Percentiles rank a stretch among this genome's conserved stretches.
Evolutionary conservation across 2,797 vertebrate genomes (phyloP).

Genomic region (Acanthurus tractus): DNA sequence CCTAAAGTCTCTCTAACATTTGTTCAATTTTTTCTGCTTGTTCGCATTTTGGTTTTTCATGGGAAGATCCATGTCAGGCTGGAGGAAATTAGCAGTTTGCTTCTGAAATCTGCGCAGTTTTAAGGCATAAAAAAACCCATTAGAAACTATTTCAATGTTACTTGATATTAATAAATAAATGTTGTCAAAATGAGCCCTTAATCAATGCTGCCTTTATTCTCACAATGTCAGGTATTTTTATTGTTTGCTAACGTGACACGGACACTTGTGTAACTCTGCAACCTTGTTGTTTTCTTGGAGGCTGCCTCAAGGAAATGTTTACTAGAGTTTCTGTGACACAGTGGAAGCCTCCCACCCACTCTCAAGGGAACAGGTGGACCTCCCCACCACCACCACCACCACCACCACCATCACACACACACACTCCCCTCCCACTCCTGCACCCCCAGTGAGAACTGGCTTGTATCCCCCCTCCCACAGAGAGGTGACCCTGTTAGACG

Average conservation of each 20-base stretch:
- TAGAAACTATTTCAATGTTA: not conserved
- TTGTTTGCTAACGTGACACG: conserved; percentile 39
- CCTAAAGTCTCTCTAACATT: no score
- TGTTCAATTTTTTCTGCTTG: not conserved
- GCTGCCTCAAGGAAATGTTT: conserved; percentile 84
- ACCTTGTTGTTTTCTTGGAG: conserved; percentile 81
- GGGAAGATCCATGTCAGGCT: not conserved
- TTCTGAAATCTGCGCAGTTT: not conserved
- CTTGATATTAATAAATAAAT: not conserved
- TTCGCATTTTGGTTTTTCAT: not conserved
- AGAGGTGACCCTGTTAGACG: conserved; percentile 51
- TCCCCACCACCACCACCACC: conserved; percentile 34
- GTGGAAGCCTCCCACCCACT: conserved; percentile 85
- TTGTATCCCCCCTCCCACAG: conserved; percentile 59
- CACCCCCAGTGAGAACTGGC: conserved; percentile 67
- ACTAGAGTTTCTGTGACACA: conserved; percentile 77
- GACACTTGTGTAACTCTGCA: conserved; percentile 66
- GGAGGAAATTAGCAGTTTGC: not conserved
- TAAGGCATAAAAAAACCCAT: not conserved
- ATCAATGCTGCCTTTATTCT: conserved; percentile 7
- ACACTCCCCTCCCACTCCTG: conserved; percentile 36
- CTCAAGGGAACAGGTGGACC: conserved; percentile 84
- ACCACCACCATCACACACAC: conserved; percentile 33
- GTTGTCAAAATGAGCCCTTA: not conserved
- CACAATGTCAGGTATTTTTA: conserved; percentile 33